Evolutionary conservation across 35 echinoderm and acorn worm species (phyloP), one percentile per base, ranked within the genome.

Genomic region (Stichopus chloronotus): DNA sequence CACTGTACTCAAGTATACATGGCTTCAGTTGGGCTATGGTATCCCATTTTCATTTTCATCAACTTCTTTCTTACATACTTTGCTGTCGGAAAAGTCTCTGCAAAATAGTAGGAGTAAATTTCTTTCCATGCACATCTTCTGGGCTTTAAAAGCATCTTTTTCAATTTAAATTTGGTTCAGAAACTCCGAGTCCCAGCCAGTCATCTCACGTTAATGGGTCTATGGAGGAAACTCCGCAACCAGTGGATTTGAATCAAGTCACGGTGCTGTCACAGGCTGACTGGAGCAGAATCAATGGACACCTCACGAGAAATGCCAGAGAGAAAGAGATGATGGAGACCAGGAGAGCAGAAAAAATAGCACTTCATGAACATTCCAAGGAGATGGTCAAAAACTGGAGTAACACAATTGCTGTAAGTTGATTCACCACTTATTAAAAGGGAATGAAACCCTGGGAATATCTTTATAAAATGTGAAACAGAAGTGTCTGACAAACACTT

Each of bases 371-470:
- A 76, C 83, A 83, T 21, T 96, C 97, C 24, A 95, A 95, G 56
- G 97, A 98, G 0, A 92, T 96, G 92, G 97, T 98, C 19, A 98
- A 98, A 79, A 98, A 98, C 57, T 98, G 97, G 97, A 98, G 97
- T 72, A 98, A 98, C 69, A 98, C 97, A 14, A 98, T 98, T 59
- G 97, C 97, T 91, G 97, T 98, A 93, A 96, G 97, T 95, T 78
- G 5, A 22, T 6, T 43, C 69, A 74, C 17, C 59, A 61, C 59
- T 10, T 61, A 4, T 14, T 61, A 8, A 10, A 10, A 61, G 59
- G 8, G 14, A 61, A 61, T 10, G 14, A 61, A 14, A 61, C 59
- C 59, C 8, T 61, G 59, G 59, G 14, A 61, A 61, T 74, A 19
- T 74, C 30, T 43, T 43, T 43, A 3, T 43, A 43, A 3, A 43